phyloP scores from a whole-genome alignment of 2,888 invertebrate genomes.

The Oxytorus armatus region DNA sequence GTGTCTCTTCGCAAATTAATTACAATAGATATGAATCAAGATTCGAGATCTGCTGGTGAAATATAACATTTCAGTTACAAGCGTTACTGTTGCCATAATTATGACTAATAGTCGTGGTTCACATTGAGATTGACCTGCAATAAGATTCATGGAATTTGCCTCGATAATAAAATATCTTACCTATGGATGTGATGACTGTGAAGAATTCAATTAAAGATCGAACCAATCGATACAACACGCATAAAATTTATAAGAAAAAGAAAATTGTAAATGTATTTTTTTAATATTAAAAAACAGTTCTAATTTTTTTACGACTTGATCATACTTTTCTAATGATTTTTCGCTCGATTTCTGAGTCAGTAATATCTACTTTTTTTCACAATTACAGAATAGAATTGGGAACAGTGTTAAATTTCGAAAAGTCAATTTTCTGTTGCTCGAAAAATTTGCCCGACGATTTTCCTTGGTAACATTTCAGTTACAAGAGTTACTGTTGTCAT shows the following conservation, averaged over 20 bases:
- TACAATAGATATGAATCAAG: conserved; percentile 14
- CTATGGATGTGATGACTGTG: conserved; percentile 73
- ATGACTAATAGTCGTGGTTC: conserved; percentile 35
- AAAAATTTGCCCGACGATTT: conserved; percentile 63
- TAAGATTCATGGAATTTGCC: conserved; percentile 76
- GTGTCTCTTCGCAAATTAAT: conserved; percentile 49
- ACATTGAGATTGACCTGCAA: conserved; percentile 75
- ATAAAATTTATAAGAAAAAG: not conserved
- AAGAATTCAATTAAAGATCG: conserved; percentile 61
- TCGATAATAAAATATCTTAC: conserved; percentile 70
- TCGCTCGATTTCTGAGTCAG: not conserved
- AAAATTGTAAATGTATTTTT: conserved; percentile 3
- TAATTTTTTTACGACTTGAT: too few relatives aligned
- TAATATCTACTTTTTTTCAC: not conserved
- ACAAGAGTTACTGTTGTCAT: conserved; percentile 19
- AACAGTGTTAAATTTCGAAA: conserved; percentile 70
- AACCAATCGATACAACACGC: conserved; percentile 59
- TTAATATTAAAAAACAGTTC: not conserved
- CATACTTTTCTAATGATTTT: too few relatives aligned
- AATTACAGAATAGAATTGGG: conserved; percentile 74
- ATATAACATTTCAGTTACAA: conserved; percentile 47
- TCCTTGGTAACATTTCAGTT: conserved; percentile 45
- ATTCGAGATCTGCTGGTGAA: conserved; percentile 42
- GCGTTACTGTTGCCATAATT: conserved; percentile 29
- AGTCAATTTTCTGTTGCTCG: conserved; percentile 63